Evolutionary conservation across 2,113 vertebrate genomes (phyloP).

Genomic region (Carassius gibelio): DNA sequence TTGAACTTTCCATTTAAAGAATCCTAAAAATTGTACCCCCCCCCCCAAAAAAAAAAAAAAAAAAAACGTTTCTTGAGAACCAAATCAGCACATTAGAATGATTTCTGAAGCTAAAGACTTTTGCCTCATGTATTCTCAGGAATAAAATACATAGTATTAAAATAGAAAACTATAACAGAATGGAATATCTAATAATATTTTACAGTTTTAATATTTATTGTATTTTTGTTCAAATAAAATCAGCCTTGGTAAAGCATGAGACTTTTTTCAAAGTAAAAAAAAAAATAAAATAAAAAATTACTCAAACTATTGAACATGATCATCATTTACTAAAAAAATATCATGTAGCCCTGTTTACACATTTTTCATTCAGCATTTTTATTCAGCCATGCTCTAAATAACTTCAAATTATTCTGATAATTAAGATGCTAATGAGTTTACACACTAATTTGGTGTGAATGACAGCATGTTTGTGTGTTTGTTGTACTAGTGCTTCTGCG

Average conservation of each 20-base stretch:
- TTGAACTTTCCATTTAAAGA: neutral
- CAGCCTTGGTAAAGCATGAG: neutral
- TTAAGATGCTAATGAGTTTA: neutral
- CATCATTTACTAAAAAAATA: neutral
- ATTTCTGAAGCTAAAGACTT: neutral
- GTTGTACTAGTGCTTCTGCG: neutral
- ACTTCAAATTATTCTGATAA: neutral
- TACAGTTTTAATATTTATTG: neutral
- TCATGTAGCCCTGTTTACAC: neutral
- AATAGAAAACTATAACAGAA: neutral
- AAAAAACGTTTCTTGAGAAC: neutral
- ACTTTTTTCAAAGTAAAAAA: too few relatives aligned
- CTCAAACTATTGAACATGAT: neutral
- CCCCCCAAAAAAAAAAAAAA: neutral
- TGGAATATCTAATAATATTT: neutral
- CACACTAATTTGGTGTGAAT: slow-evolving; percentile 6
- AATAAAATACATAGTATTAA: neutral
- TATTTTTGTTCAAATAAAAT: neutral
- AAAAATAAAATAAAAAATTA: neutral
- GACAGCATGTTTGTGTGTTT: slow-evolving; percentile 9
- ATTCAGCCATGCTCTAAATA: neutral
- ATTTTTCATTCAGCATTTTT: neutral
- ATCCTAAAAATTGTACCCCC: neutral
- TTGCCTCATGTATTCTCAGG: neutral
- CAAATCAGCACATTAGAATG: neutral